Conservation (phyloP, 2,888 invertebrate species). For the Lasioglossum villosulum region DNA sequence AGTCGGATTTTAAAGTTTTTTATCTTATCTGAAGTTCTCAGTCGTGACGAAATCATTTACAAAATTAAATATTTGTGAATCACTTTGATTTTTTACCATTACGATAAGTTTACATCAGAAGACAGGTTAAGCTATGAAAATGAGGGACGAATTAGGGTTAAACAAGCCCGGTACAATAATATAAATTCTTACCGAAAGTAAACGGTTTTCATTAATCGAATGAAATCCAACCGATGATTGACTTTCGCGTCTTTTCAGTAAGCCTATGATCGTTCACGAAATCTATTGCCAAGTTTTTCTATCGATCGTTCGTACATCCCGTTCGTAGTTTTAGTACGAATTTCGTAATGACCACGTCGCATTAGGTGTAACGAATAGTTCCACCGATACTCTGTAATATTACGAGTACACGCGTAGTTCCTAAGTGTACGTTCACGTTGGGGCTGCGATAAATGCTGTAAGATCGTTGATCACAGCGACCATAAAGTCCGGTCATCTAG, state of each 20-base stretch:
- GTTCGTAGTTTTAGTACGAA: conserved; percentile 20
- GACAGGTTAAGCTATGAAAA: no score
- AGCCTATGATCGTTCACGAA: conserved; percentile 32
- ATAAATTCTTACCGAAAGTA: background rate
- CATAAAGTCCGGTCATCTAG: background rate
- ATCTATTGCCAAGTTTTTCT: conserved; percentile 20
- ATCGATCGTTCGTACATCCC: background rate
- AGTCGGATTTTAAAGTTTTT: no score
- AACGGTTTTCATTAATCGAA: background rate
- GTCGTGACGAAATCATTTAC: no score
- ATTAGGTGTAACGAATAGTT: conserved; percentile 57
- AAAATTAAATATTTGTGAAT: no score
- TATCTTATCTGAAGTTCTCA: no score
- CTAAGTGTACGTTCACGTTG: conserved; percentile 27
- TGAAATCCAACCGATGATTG: background rate
- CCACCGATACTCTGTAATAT: conserved; percentile 60
- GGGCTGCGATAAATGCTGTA: background rate
- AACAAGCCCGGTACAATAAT: no score
- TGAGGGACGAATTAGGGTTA: no score
- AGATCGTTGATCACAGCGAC: background rate
- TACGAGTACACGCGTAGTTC: conserved; percentile 69
- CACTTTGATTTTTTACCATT: no score
- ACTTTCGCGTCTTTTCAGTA: background rate
- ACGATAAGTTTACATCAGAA: no score
- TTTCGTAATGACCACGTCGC: conserved; percentile 18